phyloP scores from a whole-genome alignment of 2,888 invertebrate genomes.

The Zeuzera pyrina region DNA sequence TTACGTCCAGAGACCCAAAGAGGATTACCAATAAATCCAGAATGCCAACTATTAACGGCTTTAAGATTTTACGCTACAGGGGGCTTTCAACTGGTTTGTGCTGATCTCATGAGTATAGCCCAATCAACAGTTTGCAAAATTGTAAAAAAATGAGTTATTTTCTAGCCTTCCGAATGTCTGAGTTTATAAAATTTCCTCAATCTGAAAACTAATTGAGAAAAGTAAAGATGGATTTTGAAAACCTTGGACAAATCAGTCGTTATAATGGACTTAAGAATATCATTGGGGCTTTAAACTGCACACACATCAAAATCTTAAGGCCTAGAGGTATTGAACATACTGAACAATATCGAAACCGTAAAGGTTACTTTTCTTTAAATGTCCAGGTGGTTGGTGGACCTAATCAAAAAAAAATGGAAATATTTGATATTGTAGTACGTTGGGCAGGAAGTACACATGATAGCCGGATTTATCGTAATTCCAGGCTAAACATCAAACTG shows the following conservation, averaged over 20 bases:
- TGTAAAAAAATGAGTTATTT: neutral
- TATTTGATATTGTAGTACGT: conserved; percentile 11
- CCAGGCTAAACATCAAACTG: too few species aligned
- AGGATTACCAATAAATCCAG: neutral
- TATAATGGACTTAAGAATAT: neutral
- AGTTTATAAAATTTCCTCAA: neutral
- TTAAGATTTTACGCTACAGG: conserved; percentile 14
- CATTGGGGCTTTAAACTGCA: conserved; percentile 3
- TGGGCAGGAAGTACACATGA: too few species aligned
- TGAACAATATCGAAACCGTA: conserved; percentile 9
- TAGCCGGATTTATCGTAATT: too few species aligned
- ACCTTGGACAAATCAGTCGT: neutral
- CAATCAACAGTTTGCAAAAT: conserved; percentile 3
- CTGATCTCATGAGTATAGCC: conserved; percentile 6
- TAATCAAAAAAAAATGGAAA: conserved; percentile 4
- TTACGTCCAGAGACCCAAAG: neutral
- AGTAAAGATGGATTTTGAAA: neutral
- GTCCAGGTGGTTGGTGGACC: conserved; percentile 9
- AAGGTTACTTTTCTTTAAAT: conserved; percentile 11
- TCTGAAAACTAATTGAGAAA: neutral
- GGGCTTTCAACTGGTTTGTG: conserved; percentile 6
- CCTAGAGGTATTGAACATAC: conserved; percentile 3
- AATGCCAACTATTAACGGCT: conserved; percentile 6
- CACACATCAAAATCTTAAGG: conserved; percentile 2
- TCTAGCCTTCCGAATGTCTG: neutral